These are phyloP conservation scores for Sialis fuliginosa DNA, from an alignment of 2,888 invertebrate species.

Conservation along the genomic window DNA sequence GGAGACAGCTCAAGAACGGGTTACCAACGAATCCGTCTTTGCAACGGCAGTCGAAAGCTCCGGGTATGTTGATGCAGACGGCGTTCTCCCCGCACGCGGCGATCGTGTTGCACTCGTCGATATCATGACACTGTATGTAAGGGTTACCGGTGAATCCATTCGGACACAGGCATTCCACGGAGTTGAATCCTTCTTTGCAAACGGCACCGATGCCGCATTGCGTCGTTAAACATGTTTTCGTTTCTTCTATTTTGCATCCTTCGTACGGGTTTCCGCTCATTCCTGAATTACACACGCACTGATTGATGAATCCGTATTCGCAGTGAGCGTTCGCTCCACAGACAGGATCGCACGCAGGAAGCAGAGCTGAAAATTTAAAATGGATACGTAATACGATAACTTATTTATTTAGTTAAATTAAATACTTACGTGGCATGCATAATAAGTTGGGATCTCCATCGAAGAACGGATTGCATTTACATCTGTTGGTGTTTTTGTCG, in stretches of 20 bases:
- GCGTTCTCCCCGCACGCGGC: slow-evolving; percentile 73
- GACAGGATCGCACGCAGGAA: slow-evolving; percentile 58
- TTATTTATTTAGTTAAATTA: neutral
- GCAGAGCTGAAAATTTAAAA: slow-evolving; percentile 40
- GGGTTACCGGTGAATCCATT: slow-evolving; percentile 76
- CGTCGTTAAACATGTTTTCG: slow-evolving; percentile 50
- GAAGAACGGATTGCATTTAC: slow-evolving; percentile 73
- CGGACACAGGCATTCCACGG: slow-evolving; percentile 66
- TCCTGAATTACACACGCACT: slow-evolving; percentile 70
- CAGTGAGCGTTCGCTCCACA: slow-evolving; percentile 79
- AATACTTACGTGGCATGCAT: slow-evolving; percentile 76
- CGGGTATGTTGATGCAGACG: slow-evolving; percentile 76
- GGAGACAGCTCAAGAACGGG: slow-evolving; percentile 68
- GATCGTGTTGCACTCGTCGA: slow-evolving; percentile 56
- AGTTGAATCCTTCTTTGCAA: slow-evolving; percentile 56
- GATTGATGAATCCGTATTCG: slow-evolving; percentile 54
- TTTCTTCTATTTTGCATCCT: slow-evolving; percentile 53
- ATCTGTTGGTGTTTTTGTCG: slow-evolving; percentile 61
- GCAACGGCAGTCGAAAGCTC: slow-evolving; percentile 80
- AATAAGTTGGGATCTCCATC: slow-evolving; percentile 77
- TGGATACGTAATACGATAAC: slow-evolving; percentile 8
- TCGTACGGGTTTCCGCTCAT: slow-evolving; percentile 77
- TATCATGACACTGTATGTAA: slow-evolving; percentile 66
- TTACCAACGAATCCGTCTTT: slow-evolving; percentile 70
- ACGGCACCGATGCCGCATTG: slow-evolving; percentile 65